A percentile compares a stretch with the other conserved stretches of the same genome.
These are phyloP conservation scores for Arenaria interpres DNA, from an alignment of 2,113 vertebrate species.

Conservation along the genomic window DNA sequence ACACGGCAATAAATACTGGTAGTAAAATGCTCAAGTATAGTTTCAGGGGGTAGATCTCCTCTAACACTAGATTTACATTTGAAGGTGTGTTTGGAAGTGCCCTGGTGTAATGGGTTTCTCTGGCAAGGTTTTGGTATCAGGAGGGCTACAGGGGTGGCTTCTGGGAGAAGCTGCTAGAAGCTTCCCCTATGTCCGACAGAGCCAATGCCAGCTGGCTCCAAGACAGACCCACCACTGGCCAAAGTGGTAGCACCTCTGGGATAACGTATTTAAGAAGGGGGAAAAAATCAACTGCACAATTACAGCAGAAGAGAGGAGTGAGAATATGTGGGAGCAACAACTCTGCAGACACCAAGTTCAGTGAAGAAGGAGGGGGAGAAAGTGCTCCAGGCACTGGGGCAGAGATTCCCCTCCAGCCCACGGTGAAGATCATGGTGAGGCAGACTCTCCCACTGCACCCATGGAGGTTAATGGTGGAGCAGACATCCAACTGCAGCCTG, in stretches of 20 bases:
- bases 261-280: not conserved
- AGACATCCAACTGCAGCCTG: not conserved
- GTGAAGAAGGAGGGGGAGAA: not conserved
- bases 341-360: not conserved
- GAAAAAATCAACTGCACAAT: not conserved
- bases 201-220: not conserved
- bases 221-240: not conserved
- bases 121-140: not conserved
- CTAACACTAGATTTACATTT: not conserved
- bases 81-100: not conserved
- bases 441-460: not conserved
- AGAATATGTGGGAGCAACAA: not conserved
- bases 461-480: not conserved
- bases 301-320: not conserved
- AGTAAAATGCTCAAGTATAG: not conserved
- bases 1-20: not conserved
- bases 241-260: not conserved
- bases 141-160: not conserved
- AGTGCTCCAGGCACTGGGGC: not conserved
- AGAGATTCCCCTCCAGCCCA: not conserved
- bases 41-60: not conserved
- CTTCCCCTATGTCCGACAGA: not conserved
- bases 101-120: not conserved
- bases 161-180: not conserved
- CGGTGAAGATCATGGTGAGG: not conserved